A percentile compares a stretch with the other conserved stretches of the same genome.
Conservation (phyloP, 2,797 vertebrate genomes). For the Melopsittacus undulatus region DNA sequence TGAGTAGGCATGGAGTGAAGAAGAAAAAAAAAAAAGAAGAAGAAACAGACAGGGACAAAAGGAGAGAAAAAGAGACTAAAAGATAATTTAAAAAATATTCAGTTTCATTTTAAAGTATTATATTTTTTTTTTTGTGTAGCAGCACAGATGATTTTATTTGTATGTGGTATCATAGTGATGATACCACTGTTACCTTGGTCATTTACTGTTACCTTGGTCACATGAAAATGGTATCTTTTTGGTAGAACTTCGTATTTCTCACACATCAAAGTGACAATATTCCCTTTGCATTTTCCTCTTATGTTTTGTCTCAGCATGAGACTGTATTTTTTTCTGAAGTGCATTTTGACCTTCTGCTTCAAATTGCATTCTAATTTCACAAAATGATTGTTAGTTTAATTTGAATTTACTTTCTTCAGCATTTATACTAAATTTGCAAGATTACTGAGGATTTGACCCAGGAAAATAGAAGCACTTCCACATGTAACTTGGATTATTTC, state of each 20-base stretch:
- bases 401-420: background rate
- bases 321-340: slow-evolving; percentile 22
- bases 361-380: background rate
- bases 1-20: background rate
- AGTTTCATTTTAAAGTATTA: background rate
- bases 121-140: background rate
- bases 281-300: slow-evolving; percentile 37
- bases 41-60: background rate
- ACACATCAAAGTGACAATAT: slow-evolving; percentile 15
- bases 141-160: background rate
- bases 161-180: background rate
- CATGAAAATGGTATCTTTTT: background rate
- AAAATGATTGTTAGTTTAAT: background rate
- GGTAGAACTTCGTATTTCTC: background rate
- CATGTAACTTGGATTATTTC: background rate
- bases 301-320: slow-evolving; percentile 29
- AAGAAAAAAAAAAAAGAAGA: background rate
- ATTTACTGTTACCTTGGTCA: background rate
- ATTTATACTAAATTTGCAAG: background rate
- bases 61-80: background rate
- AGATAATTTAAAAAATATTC: background rate
- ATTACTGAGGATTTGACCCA: background rate
- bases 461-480: background rate
- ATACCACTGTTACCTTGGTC: background rate
- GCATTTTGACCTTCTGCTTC: background rate